Base-by-base conservation (phyloP, 2,797 vertebrate species). In the Cryptoblepharus egeriae region DNA sequence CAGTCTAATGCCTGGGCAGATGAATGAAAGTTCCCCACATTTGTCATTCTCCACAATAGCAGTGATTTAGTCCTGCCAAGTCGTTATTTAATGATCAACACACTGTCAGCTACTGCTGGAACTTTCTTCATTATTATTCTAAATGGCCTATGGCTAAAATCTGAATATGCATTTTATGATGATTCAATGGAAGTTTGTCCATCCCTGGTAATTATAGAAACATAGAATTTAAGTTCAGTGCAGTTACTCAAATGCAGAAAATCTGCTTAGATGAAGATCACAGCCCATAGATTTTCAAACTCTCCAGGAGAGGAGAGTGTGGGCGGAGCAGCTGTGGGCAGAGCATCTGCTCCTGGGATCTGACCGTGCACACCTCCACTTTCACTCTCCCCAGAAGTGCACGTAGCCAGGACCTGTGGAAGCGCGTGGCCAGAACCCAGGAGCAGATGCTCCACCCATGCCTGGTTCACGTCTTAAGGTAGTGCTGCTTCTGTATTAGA, bases 11-110 rank as follows among this genome's bases (percentile, higher is more conserved):
- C 35, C 64, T 18, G 30, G 65, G 26, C 52, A 70, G 65, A 79
- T 79, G 52, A 79, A 79, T 79, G 6, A 37, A 79, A 70, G 65
- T 58, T 79, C 22, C 35, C 65, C 69, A 13, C 76, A 79, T 69
- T 69, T 69, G 77, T 79, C 77, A 79, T 69, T 79, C 70, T 39
- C 37, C 35, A 70, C 30, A 69, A 69, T 69, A 58, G 52, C 35
- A 58, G 39, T 57, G 65, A 79, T 79, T 79, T 65, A 79, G 35
- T 57, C 35, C 68, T 69, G 55, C 16, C 35, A 70, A 79, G 49
- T 39, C 69, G 64, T 24, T 69, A 79, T 79, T 79, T 79, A 58
- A 79, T 78, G 76, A 68, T 70, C 52, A 69, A 39, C 35, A 49
- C 42, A 58, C 9, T 79, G 65, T 70, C 77, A 79, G 8, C 35